Conservation (phyloP, 2,113 vertebrate species). For the Acanthisitta chloris region DNA sequence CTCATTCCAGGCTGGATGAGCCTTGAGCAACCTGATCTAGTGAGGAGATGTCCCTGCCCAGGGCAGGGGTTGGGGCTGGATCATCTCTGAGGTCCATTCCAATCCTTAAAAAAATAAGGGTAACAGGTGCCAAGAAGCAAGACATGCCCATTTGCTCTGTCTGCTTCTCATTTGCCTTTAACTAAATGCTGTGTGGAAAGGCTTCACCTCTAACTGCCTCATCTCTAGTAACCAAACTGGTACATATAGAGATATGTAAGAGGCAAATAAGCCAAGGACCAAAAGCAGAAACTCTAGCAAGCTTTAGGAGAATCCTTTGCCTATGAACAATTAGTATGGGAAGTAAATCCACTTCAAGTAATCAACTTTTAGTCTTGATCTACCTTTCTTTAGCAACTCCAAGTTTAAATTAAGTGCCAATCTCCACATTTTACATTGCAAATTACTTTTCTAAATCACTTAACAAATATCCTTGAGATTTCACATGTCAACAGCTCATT, state of each 20-base stretch:
- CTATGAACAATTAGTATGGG: not conserved
- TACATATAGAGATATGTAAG: not conserved
- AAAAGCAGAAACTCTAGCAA: not conserved
- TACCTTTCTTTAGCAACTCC: conserved; percentile 49
- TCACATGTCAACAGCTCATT: conserved; percentile 75
- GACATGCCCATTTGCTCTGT: not conserved
- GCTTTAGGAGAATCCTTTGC: not conserved
- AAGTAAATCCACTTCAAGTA: conserved; percentile 1
- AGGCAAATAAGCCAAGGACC: not conserved
- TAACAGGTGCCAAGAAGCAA: not conserved
- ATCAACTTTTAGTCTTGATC: conserved; percentile 36
- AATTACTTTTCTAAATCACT: conserved; percentile 75
- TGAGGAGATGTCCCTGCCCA: no score
- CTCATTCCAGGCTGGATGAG: no score
- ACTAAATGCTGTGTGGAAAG: not conserved
- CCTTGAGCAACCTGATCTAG: no score
- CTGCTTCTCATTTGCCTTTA: not conserved
- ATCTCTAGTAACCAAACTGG: not conserved
- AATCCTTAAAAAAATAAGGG: no score
- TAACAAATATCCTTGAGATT: conserved; percentile 75
- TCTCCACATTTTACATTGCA: conserved; percentile 67
- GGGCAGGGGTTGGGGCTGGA: no score
- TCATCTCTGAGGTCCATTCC: no score
- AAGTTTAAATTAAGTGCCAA: conserved; percentile 65
- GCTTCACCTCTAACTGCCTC: not conserved